phyloP scores from a whole-genome alignment of 2,797 vertebrate species.

The Sebastes melanostomus region DNA sequence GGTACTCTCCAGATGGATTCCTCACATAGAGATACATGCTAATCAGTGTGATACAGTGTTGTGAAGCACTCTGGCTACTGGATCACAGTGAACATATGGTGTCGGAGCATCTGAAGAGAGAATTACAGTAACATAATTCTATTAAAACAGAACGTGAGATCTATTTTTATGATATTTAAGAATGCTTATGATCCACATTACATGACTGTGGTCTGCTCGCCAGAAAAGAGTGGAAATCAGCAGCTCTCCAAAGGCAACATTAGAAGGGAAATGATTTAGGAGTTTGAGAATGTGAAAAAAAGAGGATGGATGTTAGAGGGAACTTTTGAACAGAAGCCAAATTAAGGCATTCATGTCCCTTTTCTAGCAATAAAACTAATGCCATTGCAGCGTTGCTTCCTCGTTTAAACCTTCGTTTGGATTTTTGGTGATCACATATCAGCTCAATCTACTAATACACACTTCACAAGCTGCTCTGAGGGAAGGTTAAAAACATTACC shows the following conservation, averaged over 20 bases:
- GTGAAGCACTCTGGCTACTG: slow-evolving; percentile 21
- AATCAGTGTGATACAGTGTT: slow-evolving; percentile 32
- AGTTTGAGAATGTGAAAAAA: slow-evolving; percentile 6
- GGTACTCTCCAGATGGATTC: slow-evolving; percentile 42
- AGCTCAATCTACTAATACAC: not conserved
- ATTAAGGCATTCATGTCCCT: not conserved
- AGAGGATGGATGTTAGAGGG: not conserved
- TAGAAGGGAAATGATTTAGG: slow-evolving; percentile 16
- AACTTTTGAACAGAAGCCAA: not conserved
- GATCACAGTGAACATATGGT: slow-evolving; percentile 51
- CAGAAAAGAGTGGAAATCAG: not conserved
- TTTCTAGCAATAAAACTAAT: not conserved
- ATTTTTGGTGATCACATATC: not conserved
- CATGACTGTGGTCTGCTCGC: not conserved
- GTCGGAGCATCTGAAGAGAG: slow-evolving; percentile 2
- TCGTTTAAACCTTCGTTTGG: not conserved
- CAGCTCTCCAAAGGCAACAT: slow-evolving; percentile 32
- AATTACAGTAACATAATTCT: not conserved
- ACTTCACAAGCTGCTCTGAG: not conserved
- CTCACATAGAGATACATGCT: slow-evolving; percentile 33
- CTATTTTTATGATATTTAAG: slow-evolving; percentile 17
- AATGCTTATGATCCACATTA: slow-evolving; percentile 8
- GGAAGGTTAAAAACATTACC: not conserved
- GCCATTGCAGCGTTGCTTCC: not conserved
- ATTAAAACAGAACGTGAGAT: slow-evolving; percentile 3